A percentile compares a stretch with the other conserved stretches of the same genome.
Conservation (phyloP, 2,797 vertebrate genomes). For the Heterohyrax brucei region DNA sequence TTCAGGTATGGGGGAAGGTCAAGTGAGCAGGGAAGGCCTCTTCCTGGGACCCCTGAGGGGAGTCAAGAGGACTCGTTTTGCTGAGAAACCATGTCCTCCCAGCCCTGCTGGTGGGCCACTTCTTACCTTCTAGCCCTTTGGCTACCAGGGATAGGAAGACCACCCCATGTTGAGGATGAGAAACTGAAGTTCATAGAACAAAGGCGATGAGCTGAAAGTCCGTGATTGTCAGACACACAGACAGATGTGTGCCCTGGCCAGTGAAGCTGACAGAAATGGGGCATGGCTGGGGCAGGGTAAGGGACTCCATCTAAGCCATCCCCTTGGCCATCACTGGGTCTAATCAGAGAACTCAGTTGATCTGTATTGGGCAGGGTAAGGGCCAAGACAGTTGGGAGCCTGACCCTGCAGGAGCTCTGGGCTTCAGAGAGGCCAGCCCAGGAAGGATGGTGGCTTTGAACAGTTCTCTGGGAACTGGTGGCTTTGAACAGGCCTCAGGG, state of each 20-base stretch:
- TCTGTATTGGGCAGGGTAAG: background rate
- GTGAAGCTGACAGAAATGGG: background rate
- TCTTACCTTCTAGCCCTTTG: background rate
- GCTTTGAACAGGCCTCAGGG: no score
- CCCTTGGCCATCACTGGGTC: background rate
- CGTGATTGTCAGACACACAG: slow-evolving; percentile 79
- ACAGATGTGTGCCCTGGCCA: slow-evolving; percentile 57
- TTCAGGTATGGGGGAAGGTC: background rate
- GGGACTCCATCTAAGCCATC: background rate
- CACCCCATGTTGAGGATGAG: background rate
- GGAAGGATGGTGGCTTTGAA: background rate
- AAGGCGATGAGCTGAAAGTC: background rate
- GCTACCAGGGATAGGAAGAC: background rate
- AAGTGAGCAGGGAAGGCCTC: background rate
- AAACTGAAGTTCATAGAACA: background rate
- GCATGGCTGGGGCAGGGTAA: background rate
- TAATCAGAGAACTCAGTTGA: background rate
- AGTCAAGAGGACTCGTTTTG: background rate
- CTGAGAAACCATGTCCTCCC: background rate
- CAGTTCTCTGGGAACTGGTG: background rate
- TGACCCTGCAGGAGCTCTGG: background rate
- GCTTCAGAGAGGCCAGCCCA: background rate
- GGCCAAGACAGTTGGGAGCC: background rate
- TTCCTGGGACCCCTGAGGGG: background rate
- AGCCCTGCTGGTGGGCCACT: background rate